Percentiles rank a stretch among this genome's conserved stretches.
These are phyloP conservation scores for Neolamprologus brichardi DNA, from an alignment of 2,113 vertebrate species.

Conservation along the genomic window DNA sequence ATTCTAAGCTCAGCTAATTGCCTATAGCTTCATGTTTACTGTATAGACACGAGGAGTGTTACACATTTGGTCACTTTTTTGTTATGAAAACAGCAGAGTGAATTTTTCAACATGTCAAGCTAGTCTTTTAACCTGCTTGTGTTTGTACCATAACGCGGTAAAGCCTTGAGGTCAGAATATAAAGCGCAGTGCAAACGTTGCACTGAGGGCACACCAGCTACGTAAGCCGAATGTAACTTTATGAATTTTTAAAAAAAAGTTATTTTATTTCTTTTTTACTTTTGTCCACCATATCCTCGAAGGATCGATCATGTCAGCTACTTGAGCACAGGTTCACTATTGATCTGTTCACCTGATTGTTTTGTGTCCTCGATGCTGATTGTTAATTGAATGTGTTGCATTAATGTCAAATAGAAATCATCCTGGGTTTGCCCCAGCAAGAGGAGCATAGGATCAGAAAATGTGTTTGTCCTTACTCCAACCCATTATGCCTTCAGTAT, in stretches of 20 bases:
- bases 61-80: not conserved
- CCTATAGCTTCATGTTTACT: not conserved
- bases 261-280: not conserved
- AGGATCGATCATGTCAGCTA: not conserved
- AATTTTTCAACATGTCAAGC: not conserved
- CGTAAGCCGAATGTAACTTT: conserved; percentile 49
- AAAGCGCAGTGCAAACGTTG: not conserved
- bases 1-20: not conserved
- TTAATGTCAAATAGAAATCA: conserved; percentile 25
- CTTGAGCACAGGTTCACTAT: not conserved
- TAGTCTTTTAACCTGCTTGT: not conserved
- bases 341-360: not conserved
- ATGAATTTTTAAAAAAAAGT: not conserved
- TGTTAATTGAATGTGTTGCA: conserved; percentile 48
- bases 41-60: not conserved
- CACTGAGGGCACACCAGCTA: conserved; percentile 40
- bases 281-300: not conserved
- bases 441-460: conserved; percentile 29
- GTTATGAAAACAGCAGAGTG: not conserved
- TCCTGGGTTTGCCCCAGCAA: conserved; percentile 16
- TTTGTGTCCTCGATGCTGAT: conserved; percentile 17
- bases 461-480: conserved; percentile 40
- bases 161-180: not conserved
- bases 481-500: conserved; percentile 61
- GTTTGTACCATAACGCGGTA: not conserved